phyloP scores from a whole-genome alignment of 2,888 invertebrate genomes.

The Hermaeophaga mercurialis region DNA sequence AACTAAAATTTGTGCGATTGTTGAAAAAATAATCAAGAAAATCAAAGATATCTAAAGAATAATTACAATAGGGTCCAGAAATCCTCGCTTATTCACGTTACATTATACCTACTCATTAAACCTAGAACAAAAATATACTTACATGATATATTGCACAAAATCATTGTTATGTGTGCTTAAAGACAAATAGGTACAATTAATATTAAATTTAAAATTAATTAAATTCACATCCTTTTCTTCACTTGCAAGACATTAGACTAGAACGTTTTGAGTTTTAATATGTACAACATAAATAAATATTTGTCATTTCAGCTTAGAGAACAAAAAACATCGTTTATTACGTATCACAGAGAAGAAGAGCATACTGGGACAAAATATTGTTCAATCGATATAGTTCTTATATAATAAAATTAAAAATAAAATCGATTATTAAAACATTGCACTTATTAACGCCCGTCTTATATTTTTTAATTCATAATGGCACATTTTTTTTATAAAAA shows the following conservation, averaged over 20 bases:
- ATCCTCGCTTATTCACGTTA: conserved; percentile 1
- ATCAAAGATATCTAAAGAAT: no score
- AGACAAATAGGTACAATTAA: conserved; percentile 32
- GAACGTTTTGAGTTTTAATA: conserved; percentile 44
- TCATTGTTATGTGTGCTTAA: conserved; percentile 29
- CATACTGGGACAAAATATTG: conserved; percentile 2
- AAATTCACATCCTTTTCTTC: conserved; percentile 27
- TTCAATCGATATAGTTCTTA: no score
- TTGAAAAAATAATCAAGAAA: no score
- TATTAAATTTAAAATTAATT: conserved; percentile 26
- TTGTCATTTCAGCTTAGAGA: conserved; percentile 29
- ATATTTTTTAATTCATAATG: no score
- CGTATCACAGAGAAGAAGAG: conserved; percentile 29
- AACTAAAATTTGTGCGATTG: no score
- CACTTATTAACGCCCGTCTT: no score
- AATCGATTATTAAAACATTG: no score
- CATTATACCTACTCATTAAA: conserved; percentile 4
- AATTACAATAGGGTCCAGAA: conserved; percentile 11
- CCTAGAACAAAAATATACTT: conserved; percentile 17
- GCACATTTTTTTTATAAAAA: no score
- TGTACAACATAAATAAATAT: conserved; percentile 43
- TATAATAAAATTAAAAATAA: no score
- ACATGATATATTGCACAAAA: conserved; percentile 36
- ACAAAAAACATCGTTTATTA: conserved; percentile 38
- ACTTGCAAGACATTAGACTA: conserved; percentile 40